phyloP scores from a whole-genome alignment of 2,113 vertebrate species.

The Microcebus lehilahytsara region DNA sequence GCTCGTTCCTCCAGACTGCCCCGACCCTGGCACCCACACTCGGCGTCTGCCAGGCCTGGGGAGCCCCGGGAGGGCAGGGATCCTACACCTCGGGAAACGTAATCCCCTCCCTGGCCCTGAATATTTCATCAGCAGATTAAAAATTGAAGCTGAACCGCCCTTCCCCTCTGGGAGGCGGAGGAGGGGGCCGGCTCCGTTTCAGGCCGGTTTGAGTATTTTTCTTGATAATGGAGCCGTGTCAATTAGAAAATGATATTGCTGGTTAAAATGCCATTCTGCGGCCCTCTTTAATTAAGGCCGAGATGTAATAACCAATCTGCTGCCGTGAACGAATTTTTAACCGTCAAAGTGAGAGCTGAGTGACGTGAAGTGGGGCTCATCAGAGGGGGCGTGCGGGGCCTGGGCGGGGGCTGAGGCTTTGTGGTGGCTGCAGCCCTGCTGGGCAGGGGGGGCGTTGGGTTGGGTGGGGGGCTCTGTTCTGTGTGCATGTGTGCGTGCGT shows the following conservation, averaged over 20 bases:
- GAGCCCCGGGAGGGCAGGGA: slow-evolving; percentile 37
- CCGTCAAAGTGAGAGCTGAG: slow-evolving; percentile 70
- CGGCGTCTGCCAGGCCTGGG: accelerated
- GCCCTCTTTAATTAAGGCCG: slow-evolving; percentile 83
- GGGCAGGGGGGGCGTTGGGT: background rate
- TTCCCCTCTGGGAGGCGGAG: slow-evolving; percentile 4
- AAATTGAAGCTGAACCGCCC: slow-evolving; percentile 81
- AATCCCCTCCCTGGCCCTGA: slow-evolving; percentile 78
- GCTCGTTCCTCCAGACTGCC: background rate
- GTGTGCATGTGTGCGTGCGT: accelerated
- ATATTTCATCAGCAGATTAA: slow-evolving; percentile 87
- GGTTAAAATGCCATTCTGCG: slow-evolving; percentile 78
- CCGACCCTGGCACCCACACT: background rate
- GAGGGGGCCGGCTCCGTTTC: slow-evolving; percentile 59
- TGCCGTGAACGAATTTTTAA: slow-evolving; percentile 82
- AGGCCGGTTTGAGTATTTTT: slow-evolving; percentile 79
- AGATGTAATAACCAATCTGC: slow-evolving; percentile 78
- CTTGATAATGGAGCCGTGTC: slow-evolving; percentile 80
- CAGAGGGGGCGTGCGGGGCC: background rate
- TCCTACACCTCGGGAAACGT: slow-evolving; percentile 78
- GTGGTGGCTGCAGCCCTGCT: background rate
- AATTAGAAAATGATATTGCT: slow-evolving; percentile 82
- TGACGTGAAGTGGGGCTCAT: slow-evolving; percentile 13
- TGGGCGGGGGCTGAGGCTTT: background rate
- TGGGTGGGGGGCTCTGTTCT: background rate